Percentiles rank a stretch among this genome's conserved stretches.
Conservation (phyloP, 2,797 vertebrate species). For the Sitta carolinensis region DNA sequence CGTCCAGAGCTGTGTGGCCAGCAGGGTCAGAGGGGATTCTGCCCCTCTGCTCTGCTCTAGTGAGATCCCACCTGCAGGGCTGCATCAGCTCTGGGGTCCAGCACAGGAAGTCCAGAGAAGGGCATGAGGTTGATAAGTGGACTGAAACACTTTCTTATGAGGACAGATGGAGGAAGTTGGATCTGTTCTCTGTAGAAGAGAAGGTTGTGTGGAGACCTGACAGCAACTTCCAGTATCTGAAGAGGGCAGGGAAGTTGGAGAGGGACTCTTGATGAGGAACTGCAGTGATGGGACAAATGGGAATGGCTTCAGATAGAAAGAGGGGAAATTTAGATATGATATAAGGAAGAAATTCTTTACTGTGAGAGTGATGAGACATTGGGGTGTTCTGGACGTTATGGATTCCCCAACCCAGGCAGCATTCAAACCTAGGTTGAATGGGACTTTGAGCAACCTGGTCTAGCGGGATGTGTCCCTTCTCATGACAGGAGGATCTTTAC, state of each 20-base stretch:
- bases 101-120: neutral
- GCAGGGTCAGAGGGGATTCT: neutral
- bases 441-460: neutral
- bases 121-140: neutral
- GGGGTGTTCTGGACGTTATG: no score
- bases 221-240: neutral
- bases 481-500: rapidly evolving
- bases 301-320: neutral
- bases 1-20: rapidly evolving
- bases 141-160: neutral
- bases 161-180: neutral
- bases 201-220: neutral
- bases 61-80: neutral
- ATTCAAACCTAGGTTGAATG: neutral
- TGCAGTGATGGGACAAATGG: neutral
- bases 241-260: neutral
- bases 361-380: neutral
- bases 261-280: neutral
- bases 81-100: neutral
- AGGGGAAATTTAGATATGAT: neutral
- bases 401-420: rapidly evolving
- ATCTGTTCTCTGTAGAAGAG: neutral
- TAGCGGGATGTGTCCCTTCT: neutral
- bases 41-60: neutral
- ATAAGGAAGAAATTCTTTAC: neutral